Evolutionary conservation across 2,888 invertebrate species (phyloP), one percentile per base, ranked within the genome.

Genomic region (Erebia epiphron): DNA sequence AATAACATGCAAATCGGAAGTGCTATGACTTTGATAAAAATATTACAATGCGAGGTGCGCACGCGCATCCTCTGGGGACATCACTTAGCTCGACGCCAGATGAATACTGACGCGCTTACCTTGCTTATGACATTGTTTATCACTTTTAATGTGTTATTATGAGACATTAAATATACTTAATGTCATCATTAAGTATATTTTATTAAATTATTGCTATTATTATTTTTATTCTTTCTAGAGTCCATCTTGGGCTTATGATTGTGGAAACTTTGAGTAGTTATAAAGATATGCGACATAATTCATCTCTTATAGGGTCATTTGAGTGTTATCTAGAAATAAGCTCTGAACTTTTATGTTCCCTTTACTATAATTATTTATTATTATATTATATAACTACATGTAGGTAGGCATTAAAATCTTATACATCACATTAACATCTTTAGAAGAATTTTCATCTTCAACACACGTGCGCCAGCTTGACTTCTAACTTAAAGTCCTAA

Each of bases 61-160:
- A 68, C 73, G 69, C 69, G 72, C 72, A 68, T 64, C 68, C 69
- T 70, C 74, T 73, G 75, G 73, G 76, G 76, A 75, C 77, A 69
- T 71, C 69, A 69, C 69, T 74, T 69, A 74, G 67, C 63, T 67
- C 69, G 63, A 78, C 75, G 71, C 72, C 60, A n/a, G 64, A 52
- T 72, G 78, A 76, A 78, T 79, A 73, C 56, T 65, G 67, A 75
- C 61, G 58, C 64, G 50, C 50, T 77, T 69, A 77, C 78, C 79
- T 78, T 77, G 76, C 66, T 75, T 77, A 74, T 77, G 73, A 73
- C 75, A 75, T 75, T 75, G 74, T 72, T 78, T 75, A 75, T 77
- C 70, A 75, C 72, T 69, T 73, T 74, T 73, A 72, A 73, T 71
- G 71, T 68, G 67, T 69, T 68, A 74, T 76, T 74, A 75, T 67